Base-by-base conservation (phyloP, 2,113 vertebrate species). In the Heteronetta atricapilla region DNA sequence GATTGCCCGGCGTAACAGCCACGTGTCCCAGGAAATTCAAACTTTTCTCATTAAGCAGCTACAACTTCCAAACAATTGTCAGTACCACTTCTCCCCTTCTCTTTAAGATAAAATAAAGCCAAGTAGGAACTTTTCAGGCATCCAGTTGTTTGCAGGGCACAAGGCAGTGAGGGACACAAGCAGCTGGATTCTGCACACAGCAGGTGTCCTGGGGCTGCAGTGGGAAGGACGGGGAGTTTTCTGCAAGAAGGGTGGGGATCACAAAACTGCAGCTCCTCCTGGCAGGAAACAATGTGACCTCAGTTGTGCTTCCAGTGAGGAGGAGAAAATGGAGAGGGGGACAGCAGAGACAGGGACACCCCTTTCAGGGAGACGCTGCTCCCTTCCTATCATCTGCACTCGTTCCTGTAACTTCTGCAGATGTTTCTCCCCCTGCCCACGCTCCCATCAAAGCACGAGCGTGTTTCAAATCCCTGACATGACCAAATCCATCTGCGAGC, bases 81-180 rank as follows among this genome's bases (percentile, higher is more conserved):
- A 7, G 85, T 36, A 21, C 90, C 86, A 8, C 90, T 96, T 93
- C 76, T 92, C 88, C 94, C 83, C 80, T 53, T 83, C 82, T 68
- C 21, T 73, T 88, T 60, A 70, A 82, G n/a, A 34, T 19, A 81
- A 78, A 93, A 84, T n/a, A 66, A 96, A 89, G 52, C 3, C 40
- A 40, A 11, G 1, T 5, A 26, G 79, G 42, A 42, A 60, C 52
- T 68, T 11, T 72, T 86, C 31, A 46, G 28, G 16, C 74, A 78
- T 42, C 40, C 70, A 36, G 42, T 5, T 60, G 36, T 59, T 29
- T 46, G 36, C 0, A 6, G 42, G 69, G 68, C 72, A 83, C 60
- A 44, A 76, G 13, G 58, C 64, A 1, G 5, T 12, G 63, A 22
- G 55, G 44, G 82, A 21, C 72, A 48, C 16, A 60, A 34, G 23